Evolutionary conservation across 2,888 invertebrate species (phyloP).

Genomic region (Pseudanteris insignis): DNA sequence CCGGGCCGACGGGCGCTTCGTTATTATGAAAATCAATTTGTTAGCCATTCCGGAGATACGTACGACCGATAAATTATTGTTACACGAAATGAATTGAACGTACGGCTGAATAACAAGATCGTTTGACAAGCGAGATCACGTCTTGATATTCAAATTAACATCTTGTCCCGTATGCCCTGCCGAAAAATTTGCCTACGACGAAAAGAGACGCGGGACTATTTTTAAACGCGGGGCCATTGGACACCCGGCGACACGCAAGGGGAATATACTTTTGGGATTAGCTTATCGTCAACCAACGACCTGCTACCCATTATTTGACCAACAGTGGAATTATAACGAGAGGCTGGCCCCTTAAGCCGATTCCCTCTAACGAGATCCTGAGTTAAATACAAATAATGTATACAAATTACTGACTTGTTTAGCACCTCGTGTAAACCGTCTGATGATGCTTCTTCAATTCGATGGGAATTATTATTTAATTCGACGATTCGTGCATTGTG

Average conservation of each 20-base stretch:
- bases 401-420: slow-evolving; percentile 17
- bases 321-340: slow-evolving; percentile 53
- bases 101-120: slow-evolving; percentile 4
- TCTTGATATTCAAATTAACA: slow-evolving; percentile 40
- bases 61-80: slow-evolving; percentile 10
- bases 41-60: too few species aligned
- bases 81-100: slow-evolving; percentile 9
- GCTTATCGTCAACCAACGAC: slow-evolving; percentile 56
- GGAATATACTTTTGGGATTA: slow-evolving; percentile 66
- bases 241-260: slow-evolving; percentile 57
- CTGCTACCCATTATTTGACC: slow-evolving; percentile 49
- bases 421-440: too few species aligned
- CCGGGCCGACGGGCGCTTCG: too few species aligned
- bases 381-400: slow-evolving; percentile 7
- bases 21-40: too few species aligned
- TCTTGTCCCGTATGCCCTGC: slow-evolving; percentile 33
- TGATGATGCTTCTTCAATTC: too few species aligned
- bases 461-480: too few species aligned
- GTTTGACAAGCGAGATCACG: slow-evolving; percentile 26
- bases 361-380: slow-evolving; percentile 54
- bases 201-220: slow-evolving; percentile 21
- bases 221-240: slow-evolving; percentile 47
- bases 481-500: too few species aligned
- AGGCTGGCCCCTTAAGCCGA: slow-evolving; percentile 54
- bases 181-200: slow-evolving; percentile 28